These are phyloP conservation scores for Mayetiola destructor DNA, from an alignment of 2,888 invertebrate genomes.

Conservation along the genomic window DNA sequence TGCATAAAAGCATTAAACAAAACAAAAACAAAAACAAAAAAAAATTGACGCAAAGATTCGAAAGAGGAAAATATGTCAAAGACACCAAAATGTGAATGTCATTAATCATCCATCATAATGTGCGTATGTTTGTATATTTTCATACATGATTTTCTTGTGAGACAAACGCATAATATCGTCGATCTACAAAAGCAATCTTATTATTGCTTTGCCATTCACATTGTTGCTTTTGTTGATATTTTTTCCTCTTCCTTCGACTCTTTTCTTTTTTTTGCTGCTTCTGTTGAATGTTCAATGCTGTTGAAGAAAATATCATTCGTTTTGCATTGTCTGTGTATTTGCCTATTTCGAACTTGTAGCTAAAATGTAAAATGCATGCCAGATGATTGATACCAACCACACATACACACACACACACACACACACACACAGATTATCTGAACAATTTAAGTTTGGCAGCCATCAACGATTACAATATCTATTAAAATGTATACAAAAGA, in stretches of 20 bases:
- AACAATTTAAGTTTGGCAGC: no score
- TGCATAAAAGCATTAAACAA: no score
- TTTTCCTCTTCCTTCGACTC: no score
- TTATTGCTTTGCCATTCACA: no score
- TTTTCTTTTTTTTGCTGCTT: background rate
- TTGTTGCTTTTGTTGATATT: background rate
- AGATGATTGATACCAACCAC: no score
- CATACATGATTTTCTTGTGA: background rate
- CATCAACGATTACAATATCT: conserved; percentile 10
- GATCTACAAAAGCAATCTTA: background rate
- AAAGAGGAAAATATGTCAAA: conserved; percentile 3
- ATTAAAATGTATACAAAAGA: conserved; percentile 11
- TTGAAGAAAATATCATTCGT: background rate
- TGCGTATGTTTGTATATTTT: background rate
- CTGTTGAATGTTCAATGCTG: background rate
- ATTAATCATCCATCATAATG: conserved; percentile 8
- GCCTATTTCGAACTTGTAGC: background rate
- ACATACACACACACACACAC: background rate
- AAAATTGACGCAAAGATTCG: background rate
- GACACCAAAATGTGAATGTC: background rate
- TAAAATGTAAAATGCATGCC: background rate
- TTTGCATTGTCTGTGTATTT: background rate
- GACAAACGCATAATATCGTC: background rate
- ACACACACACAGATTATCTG: background rate
- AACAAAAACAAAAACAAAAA: background rate